Evolutionary conservation across 2,113 vertebrate genomes (phyloP).

Genomic region (Neopipo cinnamomea): DNA sequence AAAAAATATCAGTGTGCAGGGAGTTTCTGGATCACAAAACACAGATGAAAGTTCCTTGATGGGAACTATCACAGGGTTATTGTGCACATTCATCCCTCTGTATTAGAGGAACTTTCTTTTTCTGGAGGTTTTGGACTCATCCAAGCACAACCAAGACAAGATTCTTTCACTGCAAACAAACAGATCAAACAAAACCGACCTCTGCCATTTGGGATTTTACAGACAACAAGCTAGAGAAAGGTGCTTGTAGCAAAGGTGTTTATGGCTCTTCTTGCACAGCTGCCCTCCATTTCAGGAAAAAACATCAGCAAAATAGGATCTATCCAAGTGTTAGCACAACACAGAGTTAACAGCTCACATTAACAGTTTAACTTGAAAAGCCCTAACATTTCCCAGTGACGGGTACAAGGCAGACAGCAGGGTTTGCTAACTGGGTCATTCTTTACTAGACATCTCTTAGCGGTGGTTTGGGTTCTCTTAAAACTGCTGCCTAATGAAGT

Average conservation of each 20-base stretch:
- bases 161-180: background rate
- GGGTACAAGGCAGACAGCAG: background rate
- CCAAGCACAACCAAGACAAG: background rate
- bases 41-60: background rate
- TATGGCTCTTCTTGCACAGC: background rate
- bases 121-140: background rate
- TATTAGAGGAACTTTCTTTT: background rate
- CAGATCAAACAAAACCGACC: background rate
- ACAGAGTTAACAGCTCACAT: background rate
- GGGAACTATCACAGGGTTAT: background rate
- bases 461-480: background rate
- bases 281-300: background rate
- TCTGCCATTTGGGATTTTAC: background rate
- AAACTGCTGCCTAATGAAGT: constrained; percentile 25
- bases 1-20: background rate
- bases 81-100: background rate
- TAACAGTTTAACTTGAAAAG: background rate
- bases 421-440: constrained; percentile 38
- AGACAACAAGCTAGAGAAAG: background rate
- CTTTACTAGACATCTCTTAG: constrained; percentile 1
- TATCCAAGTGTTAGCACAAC: background rate
- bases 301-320: background rate
- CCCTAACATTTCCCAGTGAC: background rate
- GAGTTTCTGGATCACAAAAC: background rate
- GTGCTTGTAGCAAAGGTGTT: background rate